Evolutionary conservation across 2,113 vertebrate genomes (phyloP), one percentile per base, ranked within the genome.

Genomic region (Coryphaenoides rupestris): DNA sequence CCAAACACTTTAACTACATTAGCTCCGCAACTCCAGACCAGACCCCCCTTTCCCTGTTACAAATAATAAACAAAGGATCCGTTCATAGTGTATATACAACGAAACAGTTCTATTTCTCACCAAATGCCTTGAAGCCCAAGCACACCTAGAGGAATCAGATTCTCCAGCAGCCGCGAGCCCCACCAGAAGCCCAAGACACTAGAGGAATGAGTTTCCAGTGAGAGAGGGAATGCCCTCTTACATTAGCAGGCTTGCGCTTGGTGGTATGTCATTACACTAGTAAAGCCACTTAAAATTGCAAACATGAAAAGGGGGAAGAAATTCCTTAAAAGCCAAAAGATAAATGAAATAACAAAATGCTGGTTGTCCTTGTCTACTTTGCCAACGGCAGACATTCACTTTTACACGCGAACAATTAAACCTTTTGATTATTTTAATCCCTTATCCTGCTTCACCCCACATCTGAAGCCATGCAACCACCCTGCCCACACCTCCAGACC

Each of bases 151-250:
- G n/a, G n/a, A n/a, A n/a, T n/a, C n/a, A n/a, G n/a, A n/a, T n/a
- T n/a, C n/a, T n/a, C n/a, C n/a, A n/a, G n/a, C n/a, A n/a, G n/a
- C n/a, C n/a, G n/a, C n/a, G n/a, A n/a, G n/a, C n/a, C n/a, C n/a
- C n/a, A n/a, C n/a, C n/a, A n/a, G n/a, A n/a, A 90, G 86, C 88
- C 88, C 88, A 91, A 90, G 87, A 92, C 90, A 91, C 86, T 91
- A 89, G 87, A 91, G 86, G 86, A 90, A 90, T 90, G 88, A 86
- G 76, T 85, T 84, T 89, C 85, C 88, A 91, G 89, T 90, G 87
- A 89, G 79, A 74, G 86, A 86, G 87, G 87, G 86, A 76, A 70
- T 83, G 79, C 86, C 88, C 82, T 87, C 85, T 84, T 90, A 91
- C 89, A 91, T 84, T 83, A 84, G 83, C 85, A 89, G 86, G 90